Conservation (phyloP, 2,113 vertebrate genomes). For the Triplophysa dalaica region DNA sequence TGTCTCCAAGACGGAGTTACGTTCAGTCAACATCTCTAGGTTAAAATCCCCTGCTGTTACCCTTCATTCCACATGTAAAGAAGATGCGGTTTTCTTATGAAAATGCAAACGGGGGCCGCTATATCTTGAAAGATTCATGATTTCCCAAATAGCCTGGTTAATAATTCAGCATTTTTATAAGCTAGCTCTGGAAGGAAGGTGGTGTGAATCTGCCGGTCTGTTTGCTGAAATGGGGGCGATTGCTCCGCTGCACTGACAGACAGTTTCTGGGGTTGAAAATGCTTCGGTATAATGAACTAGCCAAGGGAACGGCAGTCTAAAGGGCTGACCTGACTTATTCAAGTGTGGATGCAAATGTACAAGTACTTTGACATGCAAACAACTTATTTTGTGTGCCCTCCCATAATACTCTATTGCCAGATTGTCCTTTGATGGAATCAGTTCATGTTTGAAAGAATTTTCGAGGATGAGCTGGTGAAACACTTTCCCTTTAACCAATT, state of each 20-base stretch:
- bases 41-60: background rate
- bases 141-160: constrained; percentile 36
- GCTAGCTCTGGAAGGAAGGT: constrained; percentile 17
- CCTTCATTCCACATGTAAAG: constrained; percentile 26
- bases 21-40: background rate
- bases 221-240: constrained; percentile 17
- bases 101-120: background rate
- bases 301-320: background rate
- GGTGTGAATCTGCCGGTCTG: background rate
- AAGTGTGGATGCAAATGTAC: constrained; percentile 17
- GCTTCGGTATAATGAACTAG: constrained; percentile 38
- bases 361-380: background rate
- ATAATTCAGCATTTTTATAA: constrained; percentile 44
- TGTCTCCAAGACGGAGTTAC: background rate
- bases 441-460: background rate
- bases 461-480: constrained; percentile 3
- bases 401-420: background rate
- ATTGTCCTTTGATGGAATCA: background rate
- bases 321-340: constrained; percentile 25
- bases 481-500: background rate
- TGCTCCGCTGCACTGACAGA: constrained; percentile 15
- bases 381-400: background rate
- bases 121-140: constrained; percentile 42
- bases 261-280: constrained; percentile 5
- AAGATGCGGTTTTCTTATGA: constrained; percentile 20